These are phyloP conservation scores for Eurystomus glaucurus DNA, from an alignment of 2,797 vertebrate genomes.

Conservation along the genomic window DNA sequence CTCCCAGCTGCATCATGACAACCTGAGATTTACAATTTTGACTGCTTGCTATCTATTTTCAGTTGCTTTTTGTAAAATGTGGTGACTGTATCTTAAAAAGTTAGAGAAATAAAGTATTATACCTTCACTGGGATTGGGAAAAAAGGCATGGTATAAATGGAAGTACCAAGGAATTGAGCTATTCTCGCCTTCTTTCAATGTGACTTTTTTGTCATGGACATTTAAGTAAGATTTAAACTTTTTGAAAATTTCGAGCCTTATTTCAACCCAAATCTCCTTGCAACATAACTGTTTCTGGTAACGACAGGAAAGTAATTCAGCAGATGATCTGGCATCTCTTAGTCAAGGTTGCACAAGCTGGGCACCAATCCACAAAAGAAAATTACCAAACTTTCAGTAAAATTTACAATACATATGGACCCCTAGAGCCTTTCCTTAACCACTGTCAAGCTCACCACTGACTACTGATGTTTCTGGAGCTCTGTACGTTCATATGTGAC, in stretches of 20 bases:
- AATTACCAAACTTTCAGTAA: background rate
- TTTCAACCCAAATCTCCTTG: background rate
- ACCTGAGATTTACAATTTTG: background rate
- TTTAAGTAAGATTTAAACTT: background rate
- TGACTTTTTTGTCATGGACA: background rate
- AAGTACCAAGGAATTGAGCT: background rate
- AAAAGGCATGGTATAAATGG: background rate
- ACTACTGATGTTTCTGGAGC: background rate
- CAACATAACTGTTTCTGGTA: background rate
- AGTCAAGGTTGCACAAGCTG: background rate
- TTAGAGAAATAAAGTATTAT: background rate
- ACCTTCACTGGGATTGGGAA: background rate
- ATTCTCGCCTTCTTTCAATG: background rate
- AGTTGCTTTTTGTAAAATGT: accelerated
- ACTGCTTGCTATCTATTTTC: background rate
- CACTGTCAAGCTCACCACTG: background rate
- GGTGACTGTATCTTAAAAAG: background rate
- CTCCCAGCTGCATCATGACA: background rate
- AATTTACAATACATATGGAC: background rate
- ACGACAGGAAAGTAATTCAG: background rate
- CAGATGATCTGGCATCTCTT: background rate
- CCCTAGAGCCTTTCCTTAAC: background rate
- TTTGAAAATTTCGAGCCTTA: background rate
- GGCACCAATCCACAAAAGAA: background rate
- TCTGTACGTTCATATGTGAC: background rate